Conservation (phyloP, 2,113 vertebrate genomes). For the Aix galericulata region DNA sequence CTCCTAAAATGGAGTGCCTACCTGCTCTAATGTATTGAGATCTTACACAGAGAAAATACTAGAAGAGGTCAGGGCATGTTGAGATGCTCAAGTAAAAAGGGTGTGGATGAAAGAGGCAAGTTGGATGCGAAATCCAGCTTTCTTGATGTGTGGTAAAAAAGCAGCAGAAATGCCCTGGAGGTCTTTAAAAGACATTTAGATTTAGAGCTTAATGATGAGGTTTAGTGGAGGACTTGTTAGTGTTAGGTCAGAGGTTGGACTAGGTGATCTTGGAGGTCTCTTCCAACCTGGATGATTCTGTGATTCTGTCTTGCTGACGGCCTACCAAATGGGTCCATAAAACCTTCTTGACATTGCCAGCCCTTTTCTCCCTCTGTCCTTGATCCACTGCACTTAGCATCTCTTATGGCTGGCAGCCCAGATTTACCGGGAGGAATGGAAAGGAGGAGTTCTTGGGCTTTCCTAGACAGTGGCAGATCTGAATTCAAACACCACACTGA, state of each 20-base stretch:
- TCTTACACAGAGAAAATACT: neutral
- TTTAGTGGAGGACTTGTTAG: no score
- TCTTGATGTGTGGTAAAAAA: neutral
- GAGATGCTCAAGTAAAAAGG: neutral
- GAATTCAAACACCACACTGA: neutral
- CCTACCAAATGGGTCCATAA: neutral
- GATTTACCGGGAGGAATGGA: neutral
- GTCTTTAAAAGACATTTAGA: no score
- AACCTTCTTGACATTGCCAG: neutral
- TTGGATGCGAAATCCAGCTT: neutral
- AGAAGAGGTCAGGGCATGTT: neutral
- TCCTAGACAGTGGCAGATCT: neutral
- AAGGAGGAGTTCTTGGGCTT: neutral
- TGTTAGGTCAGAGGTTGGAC: no score
- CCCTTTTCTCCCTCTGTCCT: neutral
- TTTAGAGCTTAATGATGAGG: no score
- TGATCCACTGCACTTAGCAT: neutral
- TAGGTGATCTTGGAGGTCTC: no score
- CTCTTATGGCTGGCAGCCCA: rapidly evolving
- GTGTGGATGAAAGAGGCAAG: neutral
- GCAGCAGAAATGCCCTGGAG: neutral
- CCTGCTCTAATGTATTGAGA: neutral
- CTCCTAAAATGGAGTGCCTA: neutral
- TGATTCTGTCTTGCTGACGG: neutral
- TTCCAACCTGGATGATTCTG: no score